Base-by-base conservation (phyloP, 2,888 invertebrate species). In the Lasius platythorax region DNA sequence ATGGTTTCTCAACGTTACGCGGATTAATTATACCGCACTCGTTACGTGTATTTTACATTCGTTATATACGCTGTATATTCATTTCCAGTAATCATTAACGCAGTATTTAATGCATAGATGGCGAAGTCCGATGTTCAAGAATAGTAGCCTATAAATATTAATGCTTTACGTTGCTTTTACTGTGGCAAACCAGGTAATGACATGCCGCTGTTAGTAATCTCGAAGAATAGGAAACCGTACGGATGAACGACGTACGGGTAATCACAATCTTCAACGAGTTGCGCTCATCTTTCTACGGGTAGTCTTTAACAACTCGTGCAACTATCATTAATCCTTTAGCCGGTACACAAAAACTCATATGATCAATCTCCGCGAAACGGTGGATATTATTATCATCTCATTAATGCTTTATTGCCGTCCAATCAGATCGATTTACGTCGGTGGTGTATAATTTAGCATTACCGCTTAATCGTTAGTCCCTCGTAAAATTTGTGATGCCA, bases 61-160 rank as follows among this genome's bases (percentile, higher is more conserved):
- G 30, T 68, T 58, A n/a, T 58, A 78, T 4, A 70, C 8, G 3
- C 23, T 18, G 23, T 70, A 50, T 53, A 61, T 18, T 79, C 58
- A 53, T 33, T 23, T 46, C 23, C 40, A 33, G 50, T 53, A 86
- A 89, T 91, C 91, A 89, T 93, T 91, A 91, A 91, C 89, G 87
- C 86, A 75, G 92, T 92, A 92, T 93, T 94, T 93, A 94, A 93
- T 93, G 92, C 91, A 92, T 93, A 92, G 92, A 90, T 90, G 92
- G 91, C 90, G 90, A 91, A 91, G 91, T 85, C 87, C 83, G 73
- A 79, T 76, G 74, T 66, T 82, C 61, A 73, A 84, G 73, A 83
- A 84, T 82, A 78, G 86, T 85, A 87, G 85, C 88, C 90, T 87
- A 93, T 93, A 92, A 93, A 94, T 93, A 94, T 93, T 91, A 92